These are phyloP conservation scores for Nannospalax galili DNA, from an alignment of 2,113 vertebrate species.

Conservation along the genomic window DNA sequence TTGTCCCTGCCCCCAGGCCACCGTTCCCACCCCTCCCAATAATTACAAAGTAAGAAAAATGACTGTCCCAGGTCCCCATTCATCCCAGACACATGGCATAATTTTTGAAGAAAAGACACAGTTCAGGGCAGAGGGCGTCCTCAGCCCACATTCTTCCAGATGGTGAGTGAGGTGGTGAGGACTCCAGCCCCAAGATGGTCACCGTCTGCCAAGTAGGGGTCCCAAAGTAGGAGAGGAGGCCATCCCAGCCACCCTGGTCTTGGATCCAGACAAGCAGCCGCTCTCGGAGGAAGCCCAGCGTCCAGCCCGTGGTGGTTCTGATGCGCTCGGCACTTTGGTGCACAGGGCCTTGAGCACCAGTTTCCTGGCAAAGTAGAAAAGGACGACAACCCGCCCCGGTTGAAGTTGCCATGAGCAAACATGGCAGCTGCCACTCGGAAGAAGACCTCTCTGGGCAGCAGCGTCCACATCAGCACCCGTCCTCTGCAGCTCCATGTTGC, in stretches of 20 bases:
- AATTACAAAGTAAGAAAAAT: slow-evolving; percentile 84
- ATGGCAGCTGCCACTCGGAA: slow-evolving; percentile 91
- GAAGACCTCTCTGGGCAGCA: slow-evolving; percentile 89
- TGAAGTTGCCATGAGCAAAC: slow-evolving; percentile 94
- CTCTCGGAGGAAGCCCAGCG: slow-evolving; percentile 91
- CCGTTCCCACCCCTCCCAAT: slow-evolving; percentile 66
- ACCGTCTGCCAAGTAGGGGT: slow-evolving; percentile 95
- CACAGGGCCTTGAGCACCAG: slow-evolving; percentile 91
- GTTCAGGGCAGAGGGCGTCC: slow-evolving; percentile 62
- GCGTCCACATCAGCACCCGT: slow-evolving; percentile 88
- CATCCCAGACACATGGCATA: slow-evolving; percentile 69
- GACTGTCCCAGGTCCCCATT: slow-evolving; percentile 39
- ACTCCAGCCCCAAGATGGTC: slow-evolving; percentile 92
- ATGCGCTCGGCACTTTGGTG: slow-evolving; percentile 91
- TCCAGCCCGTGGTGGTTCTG: slow-evolving; percentile 92
- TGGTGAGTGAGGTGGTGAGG: slow-evolving; percentile 91
- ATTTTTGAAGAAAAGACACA: slow-evolving; percentile 80
- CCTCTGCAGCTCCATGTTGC: slow-evolving; percentile 90
- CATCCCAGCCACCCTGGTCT: slow-evolving; percentile 96
- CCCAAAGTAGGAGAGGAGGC: slow-evolving; percentile 91
- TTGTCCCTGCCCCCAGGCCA: slow-evolving; percentile 57
- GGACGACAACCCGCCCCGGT: slow-evolving; percentile 95
- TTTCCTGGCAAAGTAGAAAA: slow-evolving; percentile 95
- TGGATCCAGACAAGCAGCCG: slow-evolving; percentile 93
- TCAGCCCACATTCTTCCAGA: slow-evolving; percentile 86